These are phyloP conservation scores for Xanthorhoe spadicearia DNA, from an alignment of 2,888 invertebrate species.

Conservation along the genomic window DNA sequence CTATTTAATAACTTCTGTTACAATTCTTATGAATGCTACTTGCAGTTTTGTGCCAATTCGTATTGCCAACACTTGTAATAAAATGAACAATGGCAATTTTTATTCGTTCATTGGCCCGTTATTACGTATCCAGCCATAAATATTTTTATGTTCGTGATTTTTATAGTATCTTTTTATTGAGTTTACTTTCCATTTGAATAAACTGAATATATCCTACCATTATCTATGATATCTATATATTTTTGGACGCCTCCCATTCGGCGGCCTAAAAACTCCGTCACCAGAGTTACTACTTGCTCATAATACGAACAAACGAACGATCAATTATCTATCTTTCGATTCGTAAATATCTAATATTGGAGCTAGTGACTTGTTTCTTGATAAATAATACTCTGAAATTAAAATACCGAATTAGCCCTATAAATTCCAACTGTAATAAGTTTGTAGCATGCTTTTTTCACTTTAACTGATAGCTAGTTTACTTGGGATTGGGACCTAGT, in stretches of 20 bases:
- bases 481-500: too few relatives aligned
- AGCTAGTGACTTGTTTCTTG: too few relatives aligned
- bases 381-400: too few relatives aligned
- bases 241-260: too few relatives aligned
- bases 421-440: too few relatives aligned
- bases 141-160: conserved; percentile 35
- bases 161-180: conserved; percentile 35
- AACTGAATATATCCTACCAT: conserved; percentile 19
- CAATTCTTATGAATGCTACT: conserved; percentile 41
- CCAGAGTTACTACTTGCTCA: too few relatives aligned
- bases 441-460: too few relatives aligned
- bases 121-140: conserved; percentile 38
- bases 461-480: too few relatives aligned
- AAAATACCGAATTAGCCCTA: too few relatives aligned
- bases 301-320: too few relatives aligned
- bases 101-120: conserved; percentile 50
- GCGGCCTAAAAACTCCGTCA: too few relatives aligned
- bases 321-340: conserved; percentile 8
- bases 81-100: conserved; percentile 51
- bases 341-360: not conserved
- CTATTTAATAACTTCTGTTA: conserved; percentile 37
- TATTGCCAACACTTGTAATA: conserved; percentile 50
- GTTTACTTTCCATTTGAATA: conserved; percentile 34
- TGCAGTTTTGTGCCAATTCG: conserved; percentile 50
- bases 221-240: too few relatives aligned